Evolutionary conservation across 2,888 invertebrate species (phyloP).

Genomic region (Cephonodes hylas): DNA sequence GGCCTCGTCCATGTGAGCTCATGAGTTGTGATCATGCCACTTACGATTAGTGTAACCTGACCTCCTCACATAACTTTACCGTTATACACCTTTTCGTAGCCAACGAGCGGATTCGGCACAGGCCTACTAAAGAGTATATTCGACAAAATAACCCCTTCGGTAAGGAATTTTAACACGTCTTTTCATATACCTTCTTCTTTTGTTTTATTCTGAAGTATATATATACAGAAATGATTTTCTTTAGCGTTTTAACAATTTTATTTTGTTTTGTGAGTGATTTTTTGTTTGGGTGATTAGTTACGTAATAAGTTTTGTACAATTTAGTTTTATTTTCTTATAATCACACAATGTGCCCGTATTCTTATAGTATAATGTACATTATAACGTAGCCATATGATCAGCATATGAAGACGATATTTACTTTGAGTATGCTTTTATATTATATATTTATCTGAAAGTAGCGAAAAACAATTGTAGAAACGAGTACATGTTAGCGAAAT

Average conservation of each 20-base stretch:
- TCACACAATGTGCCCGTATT: slow-evolving; percentile 77
- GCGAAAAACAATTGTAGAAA: slow-evolving; percentile 62
- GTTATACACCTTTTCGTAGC: slow-evolving; percentile 81
- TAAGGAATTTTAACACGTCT: slow-evolving; percentile 81
- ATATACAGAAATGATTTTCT: slow-evolving; percentile 56
- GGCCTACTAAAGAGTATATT: slow-evolving; percentile 82
- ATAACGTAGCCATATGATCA: slow-evolving; percentile 66
- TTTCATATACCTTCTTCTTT: slow-evolving; percentile 66
- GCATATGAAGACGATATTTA: slow-evolving; percentile 67
- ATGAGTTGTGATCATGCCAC: slow-evolving; percentile 69
- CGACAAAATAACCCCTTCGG: slow-evolving; percentile 83
- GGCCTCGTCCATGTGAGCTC: slow-evolving; percentile 61
- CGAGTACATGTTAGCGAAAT: slow-evolving; percentile 59
- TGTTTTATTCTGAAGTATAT: slow-evolving; percentile 42
- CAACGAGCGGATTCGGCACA: slow-evolving; percentile 81
- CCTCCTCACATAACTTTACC: slow-evolving; percentile 74
- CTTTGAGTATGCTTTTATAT: slow-evolving; percentile 73
- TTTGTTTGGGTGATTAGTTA: slow-evolving; percentile 64
- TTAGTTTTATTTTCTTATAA: slow-evolving; percentile 44
- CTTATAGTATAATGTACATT: slow-evolving; percentile 61
- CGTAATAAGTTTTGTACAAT: slow-evolving; percentile 37
- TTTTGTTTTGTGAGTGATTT: slow-evolving; percentile 63
- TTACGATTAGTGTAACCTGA: slow-evolving; percentile 60
- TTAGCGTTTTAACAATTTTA: slow-evolving; percentile 58
- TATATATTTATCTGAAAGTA: slow-evolving; percentile 62